Percentiles rank a stretch among this genome's conserved stretches.
These are phyloP conservation scores for Helleia helle DNA, from an alignment of 2,888 invertebrate species.

Conservation along the genomic window DNA sequence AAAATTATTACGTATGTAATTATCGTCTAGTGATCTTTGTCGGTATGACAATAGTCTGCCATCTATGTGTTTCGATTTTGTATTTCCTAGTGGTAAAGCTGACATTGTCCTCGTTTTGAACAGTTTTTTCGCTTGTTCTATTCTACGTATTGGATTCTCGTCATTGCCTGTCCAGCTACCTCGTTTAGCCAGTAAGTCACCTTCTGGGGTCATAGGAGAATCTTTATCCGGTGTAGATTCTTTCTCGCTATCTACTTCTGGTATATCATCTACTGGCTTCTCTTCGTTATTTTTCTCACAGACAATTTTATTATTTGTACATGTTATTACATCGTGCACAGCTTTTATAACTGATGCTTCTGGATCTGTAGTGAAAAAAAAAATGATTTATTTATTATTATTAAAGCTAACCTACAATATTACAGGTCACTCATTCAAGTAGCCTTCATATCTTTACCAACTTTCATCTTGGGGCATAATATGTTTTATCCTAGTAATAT, in stretches of 20 bases:
- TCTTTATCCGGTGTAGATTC: conserved; percentile 52
- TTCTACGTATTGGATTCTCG: conserved; percentile 30
- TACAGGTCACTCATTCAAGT: no score
- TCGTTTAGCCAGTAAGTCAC: conserved; percentile 7
- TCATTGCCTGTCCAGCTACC: conserved; percentile 44
- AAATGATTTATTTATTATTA: no score
- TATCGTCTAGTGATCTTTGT: conserved; percentile 56
- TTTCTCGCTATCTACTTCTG: conserved; percentile 37
- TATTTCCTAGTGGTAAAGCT: conserved; percentile 48
- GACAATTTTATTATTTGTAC: conserved; percentile 25
- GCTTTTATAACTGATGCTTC: conserved; percentile 49
- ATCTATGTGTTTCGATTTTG: conserved; percentile 47
- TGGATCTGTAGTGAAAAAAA: conserved; percentile 56
- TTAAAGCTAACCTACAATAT: no score
- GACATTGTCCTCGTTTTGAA: conserved; percentile 64
- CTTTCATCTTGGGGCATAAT: no score
- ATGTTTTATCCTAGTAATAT: no score
- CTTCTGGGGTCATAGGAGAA: conserved; percentile 44
- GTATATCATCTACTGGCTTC: conserved; percentile 34
- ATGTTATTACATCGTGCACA: conserved; percentile 40
- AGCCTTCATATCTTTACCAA: no score
- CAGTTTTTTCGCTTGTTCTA: conserved; percentile 54
- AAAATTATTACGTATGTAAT: conserved; percentile 55
- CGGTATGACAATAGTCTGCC: conserved; percentile 52
- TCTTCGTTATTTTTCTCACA: conserved; percentile 31